These are phyloP conservation scores for Uria lomvia DNA, from an alignment of 2,113 vertebrate species.

Conservation along the genomic window DNA sequence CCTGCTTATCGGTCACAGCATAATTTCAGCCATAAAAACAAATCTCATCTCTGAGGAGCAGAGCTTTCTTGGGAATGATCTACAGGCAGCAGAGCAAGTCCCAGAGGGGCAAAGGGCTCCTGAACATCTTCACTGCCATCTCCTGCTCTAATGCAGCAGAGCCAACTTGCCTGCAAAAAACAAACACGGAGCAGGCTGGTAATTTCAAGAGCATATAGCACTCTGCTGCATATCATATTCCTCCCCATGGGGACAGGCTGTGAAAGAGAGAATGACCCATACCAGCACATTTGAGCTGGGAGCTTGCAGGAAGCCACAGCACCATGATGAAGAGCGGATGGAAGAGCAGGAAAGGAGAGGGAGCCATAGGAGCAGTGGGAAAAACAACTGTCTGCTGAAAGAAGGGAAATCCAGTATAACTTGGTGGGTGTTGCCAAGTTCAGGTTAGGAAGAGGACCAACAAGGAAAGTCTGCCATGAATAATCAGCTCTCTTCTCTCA, in stretches of 20 bases:
- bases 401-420: not conserved
- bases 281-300: accelerated
- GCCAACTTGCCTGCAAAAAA: not conserved
- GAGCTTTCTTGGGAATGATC: not conserved
- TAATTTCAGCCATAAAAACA: not conserved
- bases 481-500: not conserved
- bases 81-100: not conserved
- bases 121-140: not conserved
- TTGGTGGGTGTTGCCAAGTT: not conserved
- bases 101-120: not conserved
- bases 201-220: not conserved
- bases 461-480: not conserved
- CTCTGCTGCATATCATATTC: too few relatives aligned
- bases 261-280: not conserved
- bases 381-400: not conserved
- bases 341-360: not conserved
- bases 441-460: not conserved
- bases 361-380: not conserved
- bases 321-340: accelerated
- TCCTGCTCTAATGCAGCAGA: not conserved
- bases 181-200: not conserved
- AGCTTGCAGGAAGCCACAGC: not conserved
- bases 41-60: not conserved
- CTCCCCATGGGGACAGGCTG: not conserved
- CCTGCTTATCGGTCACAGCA: not conserved